Percentiles rank a stretch among this genome's conserved stretches.
These are phyloP conservation scores for Acanthoscelides obtectus DNA, from an alignment of 2,888 invertebrate species.

Conservation along the genomic window DNA sequence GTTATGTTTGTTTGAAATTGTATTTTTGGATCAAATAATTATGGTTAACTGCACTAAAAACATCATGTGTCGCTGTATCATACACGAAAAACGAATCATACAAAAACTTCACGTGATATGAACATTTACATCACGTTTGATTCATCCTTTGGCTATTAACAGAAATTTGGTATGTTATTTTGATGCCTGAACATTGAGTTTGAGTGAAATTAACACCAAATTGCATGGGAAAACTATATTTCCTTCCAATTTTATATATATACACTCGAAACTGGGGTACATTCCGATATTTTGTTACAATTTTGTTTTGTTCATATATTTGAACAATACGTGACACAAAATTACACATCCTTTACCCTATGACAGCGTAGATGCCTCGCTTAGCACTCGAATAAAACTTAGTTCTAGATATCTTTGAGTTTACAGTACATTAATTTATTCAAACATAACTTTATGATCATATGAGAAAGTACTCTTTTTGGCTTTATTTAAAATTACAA, in stretches of 20 bases:
- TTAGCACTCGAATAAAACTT: slow-evolving; percentile 40
- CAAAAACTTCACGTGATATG: neutral
- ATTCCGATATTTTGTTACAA: slow-evolving; percentile 10
- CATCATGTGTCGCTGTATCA: neutral
- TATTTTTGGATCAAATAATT: neutral
- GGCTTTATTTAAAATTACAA: too few relatives aligned
- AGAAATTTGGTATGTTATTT: neutral
- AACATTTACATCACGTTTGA: neutral
- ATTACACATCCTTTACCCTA: slow-evolving; percentile 35
- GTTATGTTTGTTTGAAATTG: neutral
- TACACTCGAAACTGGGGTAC: slow-evolving; percentile 4
- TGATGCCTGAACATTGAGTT: neutral
- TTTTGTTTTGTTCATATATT: slow-evolving; percentile 17
- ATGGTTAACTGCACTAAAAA: neutral
- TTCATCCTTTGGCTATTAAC: neutral
- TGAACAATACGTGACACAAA: slow-evolving; percentile 37
- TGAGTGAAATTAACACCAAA: neutral
- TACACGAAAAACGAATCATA: neutral
- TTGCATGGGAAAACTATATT: neutral
- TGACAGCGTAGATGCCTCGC: slow-evolving; percentile 37
- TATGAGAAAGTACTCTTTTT: neutral
- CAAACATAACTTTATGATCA: neutral
- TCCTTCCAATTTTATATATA: neutral
- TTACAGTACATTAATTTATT: neutral
- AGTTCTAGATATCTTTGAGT: slow-evolving; percentile 19